Conservation (phyloP, 2,797 vertebrate species). For the Okamejei kenojei region DNA sequence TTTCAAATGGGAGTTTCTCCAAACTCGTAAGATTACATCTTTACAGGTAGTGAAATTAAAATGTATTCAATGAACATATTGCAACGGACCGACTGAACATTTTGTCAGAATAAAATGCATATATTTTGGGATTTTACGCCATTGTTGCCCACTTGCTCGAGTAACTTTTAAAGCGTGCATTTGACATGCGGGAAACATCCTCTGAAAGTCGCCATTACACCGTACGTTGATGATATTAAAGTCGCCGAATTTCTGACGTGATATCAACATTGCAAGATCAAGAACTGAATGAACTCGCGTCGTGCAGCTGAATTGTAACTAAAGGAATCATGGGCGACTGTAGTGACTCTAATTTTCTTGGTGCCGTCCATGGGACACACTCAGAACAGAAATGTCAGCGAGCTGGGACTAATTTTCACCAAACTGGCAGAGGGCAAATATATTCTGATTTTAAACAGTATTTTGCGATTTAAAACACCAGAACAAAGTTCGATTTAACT, state of each 20-base stretch:
- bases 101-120: not conserved
- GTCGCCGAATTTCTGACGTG: not conserved
- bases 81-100: not conserved
- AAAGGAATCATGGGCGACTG: not conserved
- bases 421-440: not conserved
- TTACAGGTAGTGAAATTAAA: not conserved
- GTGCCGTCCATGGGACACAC: too few species aligned
- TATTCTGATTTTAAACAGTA: not conserved
- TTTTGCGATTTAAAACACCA: not conserved
- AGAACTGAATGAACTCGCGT: not conserved
- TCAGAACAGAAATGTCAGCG: not conserved
- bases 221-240: not conserved
- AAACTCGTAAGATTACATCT: not conserved
- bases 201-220: not conserved
- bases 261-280: not conserved
- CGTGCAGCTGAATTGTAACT: not conserved
- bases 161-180: not conserved
- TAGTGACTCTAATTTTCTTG: not conserved
- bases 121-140: not conserved
- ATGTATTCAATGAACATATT: not conserved
- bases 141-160: not conserved
- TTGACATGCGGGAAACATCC: not conserved
- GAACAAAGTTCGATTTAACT: conserved; percentile 1
- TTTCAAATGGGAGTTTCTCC: not conserved
- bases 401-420: not conserved